Conservation (phyloP, 2,113 vertebrate species). For the Triplophysa siluroides region DNA sequence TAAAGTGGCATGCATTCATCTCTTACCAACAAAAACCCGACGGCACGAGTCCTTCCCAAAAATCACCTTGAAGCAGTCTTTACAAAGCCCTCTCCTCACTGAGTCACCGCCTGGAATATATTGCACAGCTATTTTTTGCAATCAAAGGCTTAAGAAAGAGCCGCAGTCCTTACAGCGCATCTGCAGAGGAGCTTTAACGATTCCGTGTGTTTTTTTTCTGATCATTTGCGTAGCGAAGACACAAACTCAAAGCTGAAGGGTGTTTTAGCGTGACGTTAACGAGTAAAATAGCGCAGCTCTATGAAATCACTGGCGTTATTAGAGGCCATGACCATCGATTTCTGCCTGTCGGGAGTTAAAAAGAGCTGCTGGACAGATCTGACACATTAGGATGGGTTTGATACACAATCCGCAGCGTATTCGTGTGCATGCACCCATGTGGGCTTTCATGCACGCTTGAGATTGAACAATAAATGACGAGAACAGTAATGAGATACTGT, state of each 20-base stretch:
- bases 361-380: not conserved
- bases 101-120: slow-evolving; percentile 59
- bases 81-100: slow-evolving; percentile 66
- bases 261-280: slow-evolving; percentile 17
- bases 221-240: slow-evolving; percentile 8
- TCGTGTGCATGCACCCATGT: slow-evolving; percentile 2
- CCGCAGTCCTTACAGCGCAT: slow-evolving; percentile 41
- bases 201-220: not conserved
- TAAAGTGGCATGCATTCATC: slow-evolving; percentile 52
- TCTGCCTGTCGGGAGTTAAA: not conserved
- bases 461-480: not conserved
- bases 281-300: slow-evolving; percentile 13
- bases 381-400: slow-evolving; percentile 9
- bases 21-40: slow-evolving; percentile 62
- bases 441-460: not conserved
- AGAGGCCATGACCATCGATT: slow-evolving; percentile 15
- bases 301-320: not conserved
- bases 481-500: not conserved
- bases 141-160: slow-evolving; percentile 26
- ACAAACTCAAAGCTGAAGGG: slow-evolving; percentile 27
- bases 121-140: not conserved
- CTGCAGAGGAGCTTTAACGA: slow-evolving; percentile 21
- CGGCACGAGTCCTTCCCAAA: slow-evolving; percentile 55
- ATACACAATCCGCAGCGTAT: slow-evolving; percentile 15
- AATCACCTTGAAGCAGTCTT: slow-evolving; percentile 62